These are phyloP conservation scores for Verasper variegatus DNA, from an alignment of 2,113 vertebrate genomes.

Conservation along the genomic window DNA sequence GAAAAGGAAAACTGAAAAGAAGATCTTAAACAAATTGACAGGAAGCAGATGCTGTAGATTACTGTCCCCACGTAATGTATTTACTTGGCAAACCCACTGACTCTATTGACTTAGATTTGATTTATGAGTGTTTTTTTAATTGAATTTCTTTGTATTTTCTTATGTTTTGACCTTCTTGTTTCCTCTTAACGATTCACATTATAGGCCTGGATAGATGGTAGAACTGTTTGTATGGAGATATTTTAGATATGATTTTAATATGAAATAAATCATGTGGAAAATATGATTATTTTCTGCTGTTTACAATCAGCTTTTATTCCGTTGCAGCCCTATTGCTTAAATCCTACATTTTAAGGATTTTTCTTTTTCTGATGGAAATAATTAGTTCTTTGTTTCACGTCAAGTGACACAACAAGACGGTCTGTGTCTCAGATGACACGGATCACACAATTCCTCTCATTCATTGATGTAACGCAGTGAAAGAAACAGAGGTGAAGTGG, in stretches of 20 bases:
- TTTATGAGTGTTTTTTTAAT: background rate
- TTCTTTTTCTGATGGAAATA: background rate
- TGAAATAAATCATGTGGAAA: too few relatives aligned
- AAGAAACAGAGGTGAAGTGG: constrained; percentile 34
- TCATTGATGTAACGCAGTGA: constrained; percentile 51
- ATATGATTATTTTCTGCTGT: too few relatives aligned
- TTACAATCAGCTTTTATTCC: background rate
- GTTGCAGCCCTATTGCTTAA: background rate
- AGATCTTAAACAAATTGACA: background rate
- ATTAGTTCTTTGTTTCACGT: constrained; percentile 9
- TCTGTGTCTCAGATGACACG: constrained; percentile 32
- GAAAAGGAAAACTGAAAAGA: background rate
- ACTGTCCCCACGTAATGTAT: background rate
- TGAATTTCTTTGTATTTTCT: background rate
- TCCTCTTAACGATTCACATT: too few relatives aligned
- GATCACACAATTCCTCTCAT: constrained; percentile 36
- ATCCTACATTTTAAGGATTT: background rate
- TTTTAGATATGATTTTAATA: background rate
- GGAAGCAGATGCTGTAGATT: background rate
- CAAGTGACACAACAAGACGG: constrained; percentile 8
- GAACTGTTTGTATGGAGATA: background rate
- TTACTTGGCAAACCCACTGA: background rate
- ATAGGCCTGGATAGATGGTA: background rate
- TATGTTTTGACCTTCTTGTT: background rate
- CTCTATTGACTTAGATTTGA: background rate